Evolutionary conservation across 2,797 vertebrate species (phyloP).

Genomic region (Lateolabrax maculatus): DNA sequence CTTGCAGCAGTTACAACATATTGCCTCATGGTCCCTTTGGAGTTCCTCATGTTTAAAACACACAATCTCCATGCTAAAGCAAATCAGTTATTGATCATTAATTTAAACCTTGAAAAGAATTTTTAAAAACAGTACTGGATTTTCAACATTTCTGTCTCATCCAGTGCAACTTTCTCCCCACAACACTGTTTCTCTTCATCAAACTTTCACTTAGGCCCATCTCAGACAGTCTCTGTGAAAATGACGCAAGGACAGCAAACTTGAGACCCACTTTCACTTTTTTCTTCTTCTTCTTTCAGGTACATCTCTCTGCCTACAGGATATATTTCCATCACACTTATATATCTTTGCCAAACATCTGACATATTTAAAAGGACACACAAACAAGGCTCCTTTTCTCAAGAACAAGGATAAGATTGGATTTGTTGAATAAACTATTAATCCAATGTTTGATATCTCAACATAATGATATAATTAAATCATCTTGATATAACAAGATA

Average conservation of each 20-base stretch:
- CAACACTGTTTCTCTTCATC: conserved; percentile 16
- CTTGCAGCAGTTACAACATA: conserved; percentile 51
- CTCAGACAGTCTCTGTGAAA: conserved; percentile 14
- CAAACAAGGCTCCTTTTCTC: not conserved
- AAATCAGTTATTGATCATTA: conserved; percentile 77
- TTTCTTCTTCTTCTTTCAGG: not conserved
- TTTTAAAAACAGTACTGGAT: conserved; percentile 29
- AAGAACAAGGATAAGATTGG: not conserved
- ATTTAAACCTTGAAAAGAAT: conserved; percentile 63
- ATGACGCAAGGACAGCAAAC: conserved; percentile 62
- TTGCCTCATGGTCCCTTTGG: conserved; percentile 77
- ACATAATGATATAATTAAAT: not conserved
- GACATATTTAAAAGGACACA: not conserved
- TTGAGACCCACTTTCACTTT: not conserved
- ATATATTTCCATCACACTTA: not conserved
- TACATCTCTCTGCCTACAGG: not conserved
- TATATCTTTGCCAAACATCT: not conserved
- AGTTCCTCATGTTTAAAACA: conserved; percentile 76
- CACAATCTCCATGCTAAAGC: conserved; percentile 34
- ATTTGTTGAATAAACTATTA: conserved; percentile 1
- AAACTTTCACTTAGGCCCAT: conserved; percentile 35
- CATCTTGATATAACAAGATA: not conserved
- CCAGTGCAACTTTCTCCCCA: conserved; percentile 20
- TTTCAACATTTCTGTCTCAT: conserved; percentile 33
- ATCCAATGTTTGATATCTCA: not conserved